These are phyloP conservation scores for Ctenochaetus hawaiiensis DNA, from an alignment of 2,797 vertebrate genomes.

Conservation along the genomic window DNA sequence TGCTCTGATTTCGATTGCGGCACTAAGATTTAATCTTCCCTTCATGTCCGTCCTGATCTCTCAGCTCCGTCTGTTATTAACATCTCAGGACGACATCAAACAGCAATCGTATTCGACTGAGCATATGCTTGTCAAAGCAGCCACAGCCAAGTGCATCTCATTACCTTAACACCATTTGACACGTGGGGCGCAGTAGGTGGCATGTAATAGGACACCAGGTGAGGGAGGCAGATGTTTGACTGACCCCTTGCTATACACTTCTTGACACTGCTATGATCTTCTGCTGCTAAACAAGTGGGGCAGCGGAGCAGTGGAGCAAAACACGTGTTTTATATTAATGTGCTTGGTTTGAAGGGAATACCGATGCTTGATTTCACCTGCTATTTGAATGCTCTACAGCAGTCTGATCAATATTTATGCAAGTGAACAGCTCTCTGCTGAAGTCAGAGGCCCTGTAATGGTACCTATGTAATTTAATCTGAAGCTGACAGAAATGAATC, in stretches of 20 bases:
- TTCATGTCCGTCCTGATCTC: constrained; percentile 45
- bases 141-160: constrained; percentile 72
- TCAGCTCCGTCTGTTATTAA: constrained; percentile 51
- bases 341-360: constrained; percentile 41
- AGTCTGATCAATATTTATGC: constrained; percentile 65
- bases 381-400: constrained; percentile 52
- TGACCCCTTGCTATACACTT: constrained; percentile 61
- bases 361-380: constrained; percentile 44
- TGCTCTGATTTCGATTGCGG: constrained; percentile 10
- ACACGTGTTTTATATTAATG: constrained; percentile 51
- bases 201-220: constrained; percentile 67
- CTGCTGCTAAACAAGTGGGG: constrained; percentile 58
- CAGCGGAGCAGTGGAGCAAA: constrained; percentile 50
- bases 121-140: constrained; percentile 63
- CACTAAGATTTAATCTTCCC: constrained; percentile 28
- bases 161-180: constrained; percentile 69
- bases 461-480: constrained; percentile 51
- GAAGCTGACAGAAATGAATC: constrained; percentile 49
- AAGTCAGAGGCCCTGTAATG: constrained; percentile 54
- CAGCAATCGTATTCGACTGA: constrained; percentile 55
- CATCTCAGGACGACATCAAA: constrained; percentile 67
- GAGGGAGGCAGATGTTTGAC: constrained; percentile 74
- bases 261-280: constrained; percentile 57
- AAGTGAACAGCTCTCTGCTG: constrained; percentile 47
- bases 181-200: constrained; percentile 45